Base-by-base conservation (phyloP, 2,888 invertebrate genomes). In the Leucophenga maculata region DNA sequence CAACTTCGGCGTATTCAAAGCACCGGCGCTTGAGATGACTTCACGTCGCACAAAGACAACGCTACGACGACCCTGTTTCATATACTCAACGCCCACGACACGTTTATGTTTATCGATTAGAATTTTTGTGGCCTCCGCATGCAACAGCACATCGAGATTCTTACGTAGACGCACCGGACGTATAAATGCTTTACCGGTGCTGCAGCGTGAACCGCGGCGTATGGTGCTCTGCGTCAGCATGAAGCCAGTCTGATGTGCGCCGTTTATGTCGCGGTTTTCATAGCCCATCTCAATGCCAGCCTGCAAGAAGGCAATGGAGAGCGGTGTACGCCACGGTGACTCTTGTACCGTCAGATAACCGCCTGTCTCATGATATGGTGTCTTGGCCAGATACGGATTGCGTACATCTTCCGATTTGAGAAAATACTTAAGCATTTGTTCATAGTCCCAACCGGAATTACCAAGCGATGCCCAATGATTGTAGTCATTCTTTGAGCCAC, bases 201-300 rank as follows among this genome's bases (percentile, higher is more conserved):
- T 95, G 86, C 97, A 97, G 65, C 97, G 90, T 31, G 94, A 93
- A 0, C 96, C 96, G 65, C 96, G 91, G 18, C 96, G 89, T 71
- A 95, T 93, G 0, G 96, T 96, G 13, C 94, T 94, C 88, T 96
- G 96, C 1, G 95, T 93, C 73, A 96, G 85, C 94, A 95, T 95
- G 78, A 96, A 96, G 20, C 95, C 96, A 0, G 94, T 94, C 87
- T 96, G 95, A 78, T 92, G 91, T 74, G 91, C 94, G 1, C 95
- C 96, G 85, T 96, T 96, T 74, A 94, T 92, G 82, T 96, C 96
- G 22, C 94, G 91, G 77, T 93, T 92, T 55, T 93, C 92, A 84
- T 95, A 95, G 31, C 96, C 97, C 75, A 96, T 88, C 87, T 96
- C 96, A 82, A 91, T 90, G 31, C 95, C 95, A 0, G 94, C 95